These are phyloP conservation scores for Bombus superbus DNA, from an alignment of 1,140 invertebrate genomes.

Conservation along the genomic window DNA sequence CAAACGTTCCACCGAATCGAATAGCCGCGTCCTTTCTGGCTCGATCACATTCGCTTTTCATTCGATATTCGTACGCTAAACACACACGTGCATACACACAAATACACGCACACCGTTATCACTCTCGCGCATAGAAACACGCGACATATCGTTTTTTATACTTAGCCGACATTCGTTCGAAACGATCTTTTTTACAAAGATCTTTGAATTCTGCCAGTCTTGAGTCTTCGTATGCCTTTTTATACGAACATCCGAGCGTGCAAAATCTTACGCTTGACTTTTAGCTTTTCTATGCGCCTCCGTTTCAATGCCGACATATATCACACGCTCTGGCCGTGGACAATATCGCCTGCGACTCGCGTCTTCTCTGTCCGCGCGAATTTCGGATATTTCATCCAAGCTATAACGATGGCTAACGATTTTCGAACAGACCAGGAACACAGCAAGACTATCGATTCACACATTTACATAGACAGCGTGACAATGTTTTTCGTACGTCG, in stretches of 20 bases:
- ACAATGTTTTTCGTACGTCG: neutral
- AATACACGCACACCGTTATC: neutral
- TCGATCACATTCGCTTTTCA: conserved; percentile 29
- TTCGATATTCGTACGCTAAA: neutral
- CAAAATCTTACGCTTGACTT: conserved; percentile 6
- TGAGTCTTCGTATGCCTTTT: conserved; percentile 30
- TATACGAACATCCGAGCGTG: conserved; percentile 32
- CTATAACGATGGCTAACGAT: neutral
- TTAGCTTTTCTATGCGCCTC: conserved; percentile 7
- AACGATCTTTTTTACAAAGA: conserved; percentile 30
- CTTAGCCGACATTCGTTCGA: conserved; percentile 30
- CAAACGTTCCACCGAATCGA: conserved; percentile 5
- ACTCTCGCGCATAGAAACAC: neutral
- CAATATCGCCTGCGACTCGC: neutral
- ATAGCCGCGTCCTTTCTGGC: neutral
- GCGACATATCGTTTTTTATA: conserved; percentile 41
- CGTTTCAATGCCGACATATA: neutral
- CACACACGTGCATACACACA: neutral
- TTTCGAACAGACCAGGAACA: neutral
- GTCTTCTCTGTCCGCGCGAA: neutral
- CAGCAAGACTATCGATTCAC: neutral
- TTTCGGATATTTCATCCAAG: neutral
- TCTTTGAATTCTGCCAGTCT: conserved; percentile 28
- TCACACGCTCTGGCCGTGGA: neutral
- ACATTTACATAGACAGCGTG: neutral